These are phyloP conservation scores for Heterotis niloticus DNA, from an alignment of 2,113 vertebrate species.

Conservation along the genomic window DNA sequence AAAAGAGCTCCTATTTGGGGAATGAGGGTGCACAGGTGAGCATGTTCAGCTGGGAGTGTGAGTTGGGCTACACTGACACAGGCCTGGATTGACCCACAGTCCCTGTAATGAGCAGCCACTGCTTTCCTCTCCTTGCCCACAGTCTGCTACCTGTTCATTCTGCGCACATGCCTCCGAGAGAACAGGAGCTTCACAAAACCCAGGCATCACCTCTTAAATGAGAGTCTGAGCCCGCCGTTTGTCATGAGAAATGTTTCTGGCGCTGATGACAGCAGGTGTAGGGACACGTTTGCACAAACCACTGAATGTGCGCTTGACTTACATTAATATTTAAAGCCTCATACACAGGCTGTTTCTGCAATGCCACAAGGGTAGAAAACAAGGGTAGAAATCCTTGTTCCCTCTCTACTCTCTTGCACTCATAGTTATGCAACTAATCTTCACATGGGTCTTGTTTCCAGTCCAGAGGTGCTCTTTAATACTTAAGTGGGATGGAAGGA, in stretches of 20 bases:
- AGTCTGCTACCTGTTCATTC: not conserved
- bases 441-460: too few species aligned
- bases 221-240: not conserved
- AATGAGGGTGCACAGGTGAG: not conserved
- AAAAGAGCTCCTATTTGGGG: not conserved
- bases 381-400: too few species aligned
- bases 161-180: not conserved
- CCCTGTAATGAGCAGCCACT: not conserved
- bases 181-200: not conserved
- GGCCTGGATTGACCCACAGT: not conserved
- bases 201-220: not conserved
- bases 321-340: not conserved
- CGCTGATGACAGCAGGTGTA: not conserved
- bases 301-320: not conserved
- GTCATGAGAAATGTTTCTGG: not conserved
- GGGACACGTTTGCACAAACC: not conserved
- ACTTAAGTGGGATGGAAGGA: not conserved
- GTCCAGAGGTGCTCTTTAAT: too few species aligned
- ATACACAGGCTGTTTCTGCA: too few species aligned
- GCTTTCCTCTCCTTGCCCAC: not conserved
- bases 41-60: not conserved
- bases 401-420: too few species aligned
- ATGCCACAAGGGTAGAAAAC: too few species aligned
- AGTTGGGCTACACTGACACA: not conserved
- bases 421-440: too few species aligned